Evolutionary conservation across 1,140 invertebrate genomes (phyloP).

Genomic region (Cyphomyrmex costatus): DNA sequence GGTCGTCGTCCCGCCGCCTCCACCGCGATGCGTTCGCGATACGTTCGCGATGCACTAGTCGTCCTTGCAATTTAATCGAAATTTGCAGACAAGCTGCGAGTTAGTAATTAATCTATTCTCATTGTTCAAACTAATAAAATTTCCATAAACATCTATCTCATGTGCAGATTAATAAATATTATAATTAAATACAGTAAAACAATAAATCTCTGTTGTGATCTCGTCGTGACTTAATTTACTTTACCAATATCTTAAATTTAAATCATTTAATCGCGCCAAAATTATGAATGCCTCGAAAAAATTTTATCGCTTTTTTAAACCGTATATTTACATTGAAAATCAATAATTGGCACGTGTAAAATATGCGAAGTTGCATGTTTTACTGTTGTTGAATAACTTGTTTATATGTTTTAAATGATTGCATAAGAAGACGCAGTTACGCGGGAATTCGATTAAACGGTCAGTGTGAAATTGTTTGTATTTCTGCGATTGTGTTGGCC

Average conservation of each 20-base stretch:
- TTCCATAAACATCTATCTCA: background rate
- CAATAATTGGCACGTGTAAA: background rate
- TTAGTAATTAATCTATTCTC: background rate
- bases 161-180: background rate
- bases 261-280: background rate
- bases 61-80: constrained; percentile 46
- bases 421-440: constrained; percentile 1
- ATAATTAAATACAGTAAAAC: background rate
- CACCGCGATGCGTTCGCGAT: background rate
- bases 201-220: background rate
- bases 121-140: constrained; percentile 12
- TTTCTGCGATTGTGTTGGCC: background rate
- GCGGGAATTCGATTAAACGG: constrained; percentile 28
- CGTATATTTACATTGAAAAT: background rate
- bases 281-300: background rate
- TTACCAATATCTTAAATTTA: background rate
- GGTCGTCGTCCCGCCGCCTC: background rate
- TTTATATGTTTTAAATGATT: constrained; percentile 1
- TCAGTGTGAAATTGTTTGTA: constrained; percentile 32
- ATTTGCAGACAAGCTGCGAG: background rate
- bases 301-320: background rate
- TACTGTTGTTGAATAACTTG: background rate
- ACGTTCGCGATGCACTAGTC: constrained; percentile 11
- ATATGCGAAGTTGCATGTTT: background rate
- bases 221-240: background rate